phyloP scores from a whole-genome alignment of 2,888 invertebrate species.

The Coleophora deauratella region DNA sequence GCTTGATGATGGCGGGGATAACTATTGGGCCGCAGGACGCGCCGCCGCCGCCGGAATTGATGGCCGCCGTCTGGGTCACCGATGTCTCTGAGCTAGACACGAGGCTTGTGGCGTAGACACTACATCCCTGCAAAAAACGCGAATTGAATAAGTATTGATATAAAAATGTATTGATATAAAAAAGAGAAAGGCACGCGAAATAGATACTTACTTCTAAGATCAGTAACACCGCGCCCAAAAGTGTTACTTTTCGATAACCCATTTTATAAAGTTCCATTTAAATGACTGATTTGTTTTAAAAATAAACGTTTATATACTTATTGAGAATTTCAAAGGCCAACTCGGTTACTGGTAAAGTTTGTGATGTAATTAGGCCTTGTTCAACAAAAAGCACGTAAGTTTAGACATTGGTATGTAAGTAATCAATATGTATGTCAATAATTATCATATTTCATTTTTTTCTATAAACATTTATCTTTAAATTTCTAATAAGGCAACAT shows the following conservation, averaged over 20 bases:
- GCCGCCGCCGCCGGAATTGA: slow-evolving; percentile 15
- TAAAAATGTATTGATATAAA: background rate
- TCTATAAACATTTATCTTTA: too few relatives aligned
- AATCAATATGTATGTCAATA: slow-evolving; percentile 5
- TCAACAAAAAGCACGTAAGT: slow-evolving; percentile 36
- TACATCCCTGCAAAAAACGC: slow-evolving; percentile 18
- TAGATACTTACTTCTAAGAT: slow-evolving; percentile 22
- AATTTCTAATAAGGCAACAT: too few relatives aligned
- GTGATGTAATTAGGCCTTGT: slow-evolving; percentile 30
- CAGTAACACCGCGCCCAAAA: slow-evolving; percentile 20
- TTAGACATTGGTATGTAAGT: slow-evolving; percentile 12
- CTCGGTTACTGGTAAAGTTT: slow-evolving; percentile 33
- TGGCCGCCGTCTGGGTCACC: slow-evolving; percentile 5
- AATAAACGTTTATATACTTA: slow-evolving; percentile 44
- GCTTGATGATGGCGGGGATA: slow-evolving; percentile 40
- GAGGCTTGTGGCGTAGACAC: slow-evolving; percentile 13
- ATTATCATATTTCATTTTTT: background rate
- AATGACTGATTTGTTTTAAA: slow-evolving; percentile 23
- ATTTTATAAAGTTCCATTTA: slow-evolving; percentile 32
- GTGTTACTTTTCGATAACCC: slow-evolving; percentile 29
- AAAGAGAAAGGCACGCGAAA: background rate
- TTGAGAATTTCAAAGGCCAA: slow-evolving; percentile 44
- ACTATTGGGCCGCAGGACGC: slow-evolving; percentile 28
- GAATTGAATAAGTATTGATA: background rate
- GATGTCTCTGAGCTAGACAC: slow-evolving; percentile 6